Evolutionary conservation across 2,888 invertebrate genomes (phyloP), one percentile per base, ranked within the genome.

Genomic region (Neuroscelio doddi): DNA sequence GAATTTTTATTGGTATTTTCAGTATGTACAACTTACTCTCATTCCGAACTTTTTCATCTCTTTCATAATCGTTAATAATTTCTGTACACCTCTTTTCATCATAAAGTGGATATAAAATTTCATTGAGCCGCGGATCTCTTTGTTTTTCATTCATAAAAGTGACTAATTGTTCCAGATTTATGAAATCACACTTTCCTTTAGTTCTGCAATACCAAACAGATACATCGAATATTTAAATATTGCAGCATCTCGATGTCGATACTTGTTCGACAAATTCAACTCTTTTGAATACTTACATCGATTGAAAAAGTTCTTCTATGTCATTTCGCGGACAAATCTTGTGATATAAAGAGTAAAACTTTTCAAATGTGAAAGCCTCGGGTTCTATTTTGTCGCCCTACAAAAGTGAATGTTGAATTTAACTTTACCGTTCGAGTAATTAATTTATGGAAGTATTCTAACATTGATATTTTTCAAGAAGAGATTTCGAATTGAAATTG

Each of bases 301-400:
- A 87, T 76, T 88, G 88, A 76, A 90, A 92, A n/a, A 92, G 85
- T 77, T 90, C 91, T 72, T 91, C 90, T 51, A 91, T 90, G 75
- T 92, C 91, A 55, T 89, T 89, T 47, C 91, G 80, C 0, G 91
- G 91, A 77, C 91, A 91, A 59, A 92, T 89, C 80, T 89, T 90
- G 76, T 89, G 89, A 78, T 91, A 91, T 1, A 91, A 83, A 42
- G 88, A 85, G 70, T 90, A 89, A 79, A 92, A 91, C 77, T 90
- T 90, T 45, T 91, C 91, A 76, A 91, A 90, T 1, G 90, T 90
- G 73, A 92, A 90, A 50, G 87, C 87, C n/a, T 85, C 86, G 5
- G 87, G 87, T 63, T 90, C 90, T 46, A 92, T 89, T 77, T 89
- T 90, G 76, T 91, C 90, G 75, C 88, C 88, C 91, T 91, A 78